Evolutionary conservation across 2,113 vertebrate genomes (phyloP), one percentile per base, ranked within the genome.

Genomic region (Fulmarus glacialis): DNA sequence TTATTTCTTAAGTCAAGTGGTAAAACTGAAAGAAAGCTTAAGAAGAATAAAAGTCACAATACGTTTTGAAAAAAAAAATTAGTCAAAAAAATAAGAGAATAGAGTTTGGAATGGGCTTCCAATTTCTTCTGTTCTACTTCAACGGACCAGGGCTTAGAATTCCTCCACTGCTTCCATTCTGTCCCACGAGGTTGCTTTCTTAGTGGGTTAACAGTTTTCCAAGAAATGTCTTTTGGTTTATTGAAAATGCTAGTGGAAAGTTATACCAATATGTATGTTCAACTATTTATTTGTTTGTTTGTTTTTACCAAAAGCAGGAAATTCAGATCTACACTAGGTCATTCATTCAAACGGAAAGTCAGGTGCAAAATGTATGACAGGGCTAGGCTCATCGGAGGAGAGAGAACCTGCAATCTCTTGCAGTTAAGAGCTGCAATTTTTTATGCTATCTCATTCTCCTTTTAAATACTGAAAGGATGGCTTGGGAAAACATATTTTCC

Each of bases 11-110:
- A 60, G 36, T 63, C 48, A 87, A 77, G 53, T 3, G 9, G 9
- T n/a, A 71, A 84, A 32, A 78, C 5, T 26, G 11, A 93, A 93
- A 82, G 18, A 71, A 85, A 75, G 7, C 9, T n/a, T 87, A 74
- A 71, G 17, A 82, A 43, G 15, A 87, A 70, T 6, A 38, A 2
- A 70, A 74, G 15, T 40, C 23, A 67, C 1, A 30, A 8, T 24
- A 7, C 4, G 5, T 20, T 78, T 34, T n/a, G 23, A 56, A 89
- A 84, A 86, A 86, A 34, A 43, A 6, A 64, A 24, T 26, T 12
- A 38, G 11, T 27, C 2, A 43, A 68, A n/a, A 47, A 42, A 19
- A 32, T 1, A 3, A 26, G 3, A 32, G 20, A 38, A 8, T 0
- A 53, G 15, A 68, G n/a, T 70, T 72, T 67, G 48, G 34, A 67